Base-by-base conservation (phyloP, 2,797 vertebrate species). In the Lycodopsis pacificus region DNA sequence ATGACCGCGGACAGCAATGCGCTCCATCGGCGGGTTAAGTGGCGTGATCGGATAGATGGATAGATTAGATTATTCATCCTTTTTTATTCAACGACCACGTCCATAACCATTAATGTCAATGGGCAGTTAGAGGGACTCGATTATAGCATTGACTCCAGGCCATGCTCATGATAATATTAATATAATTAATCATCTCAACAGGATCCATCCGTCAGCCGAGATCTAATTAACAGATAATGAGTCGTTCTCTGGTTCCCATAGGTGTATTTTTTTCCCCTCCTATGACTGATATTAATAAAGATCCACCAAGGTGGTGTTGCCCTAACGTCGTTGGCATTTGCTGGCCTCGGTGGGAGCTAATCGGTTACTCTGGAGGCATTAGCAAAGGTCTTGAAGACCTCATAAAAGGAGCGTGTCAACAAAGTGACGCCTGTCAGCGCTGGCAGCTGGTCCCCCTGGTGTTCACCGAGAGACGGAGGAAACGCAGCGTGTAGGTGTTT, bases 171-270 rank as follows among this genome's bases (percentile, higher is more conserved):
- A 64, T 80, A 67, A 82, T 66, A 19, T 54, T 51, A 81, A 81
- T 82, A 65, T 70, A 74, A 73, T 83, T 48, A 73, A 81, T 84
- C 1, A 73, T 76, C 75, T 68, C 51, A 65, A 71, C 40, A 69
- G 12, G 51, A 70, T 78, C 56, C 71, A 53, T 80, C 79, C 11
- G 19, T 86, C 83, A 83, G 46, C 67, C 17, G 8, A 70, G 74
- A 86, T 85, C 72, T 83, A 82, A 89, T 88, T 84, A 89, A 65
- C 46, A 67, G 79, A 67, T 83, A 71, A 77, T 67, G 64, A 82
- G 58, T 56, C n/a, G 13, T 58, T 53, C 27, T 67, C 17, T 44
- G 49, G 40, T 75, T 80, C 67, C 67, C 42, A 36, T 27, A 25
- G 10, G 42, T 76, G 69, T 74, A 19, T 54, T 11, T 25, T 17